Percentiles rank a stretch among this genome's conserved stretches.
Conservation (phyloP, 1,140 invertebrate species). For the Pseudomyrmex sp. region DNA sequence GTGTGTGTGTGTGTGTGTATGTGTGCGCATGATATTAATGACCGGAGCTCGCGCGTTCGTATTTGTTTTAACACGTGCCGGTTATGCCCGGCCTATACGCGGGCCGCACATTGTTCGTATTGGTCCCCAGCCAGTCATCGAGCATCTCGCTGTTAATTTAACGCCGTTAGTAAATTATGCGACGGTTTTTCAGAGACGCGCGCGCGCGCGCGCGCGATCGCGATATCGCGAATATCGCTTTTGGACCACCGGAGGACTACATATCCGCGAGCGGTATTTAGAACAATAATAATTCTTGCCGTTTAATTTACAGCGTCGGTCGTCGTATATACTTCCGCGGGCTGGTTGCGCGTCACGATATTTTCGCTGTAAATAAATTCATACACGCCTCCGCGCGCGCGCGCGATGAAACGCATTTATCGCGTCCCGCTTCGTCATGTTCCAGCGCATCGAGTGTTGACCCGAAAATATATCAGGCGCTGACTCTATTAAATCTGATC, state of each 20-base stretch:
- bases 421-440: constrained; percentile 27
- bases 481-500: constrained; percentile 13
- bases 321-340: constrained; percentile 49
- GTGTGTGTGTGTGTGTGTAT: no score
- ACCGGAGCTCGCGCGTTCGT: background rate
- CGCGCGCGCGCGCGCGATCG: constrained; percentile 16
- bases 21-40: constrained; percentile 25
- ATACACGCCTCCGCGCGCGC: background rate
- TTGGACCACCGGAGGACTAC: constrained; percentile 16
- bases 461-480: background rate
- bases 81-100: constrained; percentile 8
- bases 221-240: constrained; percentile 68
- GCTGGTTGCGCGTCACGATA: constrained; percentile 49
- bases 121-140: constrained; percentile 71
- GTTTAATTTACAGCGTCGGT: constrained; percentile 65
- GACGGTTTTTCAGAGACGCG: constrained; percentile 53
- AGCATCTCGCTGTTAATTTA: constrained; percentile 68
- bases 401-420: constrained; percentile 13
- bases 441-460: background rate
- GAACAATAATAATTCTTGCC: constrained; percentile 71
- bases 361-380: constrained; percentile 49
- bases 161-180: constrained; percentile 70
- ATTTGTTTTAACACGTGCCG: constrained; percentile 35
- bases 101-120: constrained; percentile 58
- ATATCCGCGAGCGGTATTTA: constrained; percentile 33